Conservation (phyloP, 1,140 invertebrate species). For the Drosophila nigrodunni region DNA sequence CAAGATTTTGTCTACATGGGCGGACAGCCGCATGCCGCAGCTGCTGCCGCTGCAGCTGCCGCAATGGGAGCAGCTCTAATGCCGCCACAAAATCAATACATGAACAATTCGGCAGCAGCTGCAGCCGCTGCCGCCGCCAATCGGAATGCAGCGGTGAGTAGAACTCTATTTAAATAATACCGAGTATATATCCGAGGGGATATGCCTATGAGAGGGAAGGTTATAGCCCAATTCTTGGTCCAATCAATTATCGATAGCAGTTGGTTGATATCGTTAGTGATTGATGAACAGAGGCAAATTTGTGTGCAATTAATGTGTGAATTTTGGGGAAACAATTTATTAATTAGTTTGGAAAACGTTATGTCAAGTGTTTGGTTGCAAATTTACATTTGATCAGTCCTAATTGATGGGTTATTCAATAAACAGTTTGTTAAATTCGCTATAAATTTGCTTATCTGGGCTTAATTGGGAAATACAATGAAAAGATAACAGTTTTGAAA, state of each 20-base stretch:
- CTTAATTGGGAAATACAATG: no score
- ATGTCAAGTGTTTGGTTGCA: no score
- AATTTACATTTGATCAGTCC: no score
- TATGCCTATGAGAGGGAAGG: neutral
- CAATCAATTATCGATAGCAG: slow-evolving; percentile 14
- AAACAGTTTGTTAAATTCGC: no score
- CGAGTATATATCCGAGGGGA: neutral
- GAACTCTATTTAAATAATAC: neutral
- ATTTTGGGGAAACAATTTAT: no score
- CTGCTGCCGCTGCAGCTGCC: slow-evolving; percentile 59
- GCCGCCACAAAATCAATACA: slow-evolving; percentile 81
- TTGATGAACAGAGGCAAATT: slow-evolving; percentile 15
- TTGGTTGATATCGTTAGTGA: slow-evolving; percentile 10
- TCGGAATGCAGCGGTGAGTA: slow-evolving; percentile 83
- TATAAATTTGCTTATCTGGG: no score
- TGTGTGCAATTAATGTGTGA: neutral
- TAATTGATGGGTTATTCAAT: no score
- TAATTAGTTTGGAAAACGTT: no score
- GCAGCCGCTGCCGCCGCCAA: slow-evolving; percentile 69
- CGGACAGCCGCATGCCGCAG: slow-evolving; percentile 67
- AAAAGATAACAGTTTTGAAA: no score
- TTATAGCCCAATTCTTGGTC: neutral
- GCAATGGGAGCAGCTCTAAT: slow-evolving; percentile 74
- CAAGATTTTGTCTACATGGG: slow-evolving; percentile 81
- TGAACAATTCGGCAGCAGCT: slow-evolving; percentile 75